phyloP scores from a whole-genome alignment of 2,113 vertebrate species.

The Poeciliopsis occidentalis region DNA sequence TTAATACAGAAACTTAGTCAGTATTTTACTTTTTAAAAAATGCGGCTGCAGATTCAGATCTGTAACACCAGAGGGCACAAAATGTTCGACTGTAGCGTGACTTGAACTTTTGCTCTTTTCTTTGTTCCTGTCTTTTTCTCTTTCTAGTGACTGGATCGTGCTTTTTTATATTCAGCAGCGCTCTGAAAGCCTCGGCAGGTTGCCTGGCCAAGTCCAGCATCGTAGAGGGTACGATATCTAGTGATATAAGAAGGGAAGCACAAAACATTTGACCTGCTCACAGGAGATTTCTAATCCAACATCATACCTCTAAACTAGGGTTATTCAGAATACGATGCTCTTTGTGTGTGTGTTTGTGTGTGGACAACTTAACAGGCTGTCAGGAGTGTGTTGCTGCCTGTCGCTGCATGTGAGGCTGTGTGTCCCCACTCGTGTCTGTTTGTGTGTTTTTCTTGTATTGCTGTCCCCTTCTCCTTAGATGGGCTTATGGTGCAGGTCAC shows the following conservation, averaged over 20 bases:
- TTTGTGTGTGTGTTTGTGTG: slow-evolving; percentile 69
- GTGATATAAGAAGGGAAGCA: slow-evolving; percentile 70
- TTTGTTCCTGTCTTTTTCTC: not conserved
- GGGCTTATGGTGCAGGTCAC: slow-evolving; percentile 99
- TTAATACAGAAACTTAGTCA: not conserved
- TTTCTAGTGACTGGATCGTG: slow-evolving; percentile 94
- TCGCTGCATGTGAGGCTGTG: slow-evolving; percentile 9
- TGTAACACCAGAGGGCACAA: slow-evolving; percentile 78
- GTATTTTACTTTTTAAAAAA: too few species aligned
- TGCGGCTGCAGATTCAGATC: slow-evolving; percentile 4
- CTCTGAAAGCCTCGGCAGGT: slow-evolving; percentile 94
- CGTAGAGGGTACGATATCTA: slow-evolving; percentile 90
- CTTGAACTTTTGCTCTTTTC: not conserved
- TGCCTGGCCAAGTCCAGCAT: slow-evolving; percentile 98
- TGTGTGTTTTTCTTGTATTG: slow-evolving; percentile 70
- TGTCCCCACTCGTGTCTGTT: slow-evolving; percentile 42
- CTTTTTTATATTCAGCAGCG: slow-evolving; percentile 98
- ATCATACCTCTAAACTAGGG: slow-evolving; percentile 27
- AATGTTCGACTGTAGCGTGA: slow-evolving; percentile 28
- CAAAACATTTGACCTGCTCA: slow-evolving; percentile 10
- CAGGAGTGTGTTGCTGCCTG: slow-evolving; percentile 43
- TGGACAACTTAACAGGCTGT: slow-evolving; percentile 76
- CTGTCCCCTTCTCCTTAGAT: slow-evolving; percentile 68
- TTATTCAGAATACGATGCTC: slow-evolving; percentile 55
- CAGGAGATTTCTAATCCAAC: slow-evolving; percentile 24